Evolutionary conservation across 1,140 invertebrate genomes (phyloP).

Genomic region (Caenorhabditis tropicalis): DNA sequence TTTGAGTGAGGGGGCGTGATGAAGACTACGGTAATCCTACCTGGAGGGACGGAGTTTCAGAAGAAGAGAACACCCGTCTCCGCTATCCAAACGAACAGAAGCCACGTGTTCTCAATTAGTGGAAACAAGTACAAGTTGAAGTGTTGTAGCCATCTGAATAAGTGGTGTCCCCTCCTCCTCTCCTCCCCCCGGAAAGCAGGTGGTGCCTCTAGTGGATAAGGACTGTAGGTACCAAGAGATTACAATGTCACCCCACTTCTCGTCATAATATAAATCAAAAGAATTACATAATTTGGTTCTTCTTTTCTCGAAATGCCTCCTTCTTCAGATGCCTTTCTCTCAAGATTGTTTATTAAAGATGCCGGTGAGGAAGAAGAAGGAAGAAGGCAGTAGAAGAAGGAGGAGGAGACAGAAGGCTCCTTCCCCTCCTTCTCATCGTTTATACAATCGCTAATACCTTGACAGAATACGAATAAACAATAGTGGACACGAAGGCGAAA

Average conservation of each 20-base stretch:
- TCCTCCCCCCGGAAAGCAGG: not conserved
- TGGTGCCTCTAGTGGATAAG: not conserved
- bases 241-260: not conserved
- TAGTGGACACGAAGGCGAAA: not conserved
- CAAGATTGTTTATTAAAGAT: constrained; percentile 39
- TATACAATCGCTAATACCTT: constrained; percentile 44
- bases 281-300: not conserved
- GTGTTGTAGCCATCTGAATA: not conserved
- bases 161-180: not conserved
- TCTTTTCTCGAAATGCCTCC: not conserved
- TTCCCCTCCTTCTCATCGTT: constrained; percentile 41
- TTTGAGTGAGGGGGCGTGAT: too few relatives aligned
- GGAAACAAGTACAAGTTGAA: not conserved
- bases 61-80: too few relatives aligned
- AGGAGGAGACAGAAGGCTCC: not conserved
- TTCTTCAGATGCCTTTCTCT: not conserved
- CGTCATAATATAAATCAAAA: not conserved
- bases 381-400: not conserved
- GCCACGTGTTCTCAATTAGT: not conserved
- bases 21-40: too few relatives aligned
- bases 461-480: constrained; percentile 45
- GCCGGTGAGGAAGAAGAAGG: not conserved
- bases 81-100: not conserved
- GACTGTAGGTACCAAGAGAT: not conserved
- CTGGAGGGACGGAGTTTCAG: not conserved